Evolutionary conservation across 2,113 vertebrate genomes (phyloP).

Genomic region (Rhagologus leucostigma): DNA sequence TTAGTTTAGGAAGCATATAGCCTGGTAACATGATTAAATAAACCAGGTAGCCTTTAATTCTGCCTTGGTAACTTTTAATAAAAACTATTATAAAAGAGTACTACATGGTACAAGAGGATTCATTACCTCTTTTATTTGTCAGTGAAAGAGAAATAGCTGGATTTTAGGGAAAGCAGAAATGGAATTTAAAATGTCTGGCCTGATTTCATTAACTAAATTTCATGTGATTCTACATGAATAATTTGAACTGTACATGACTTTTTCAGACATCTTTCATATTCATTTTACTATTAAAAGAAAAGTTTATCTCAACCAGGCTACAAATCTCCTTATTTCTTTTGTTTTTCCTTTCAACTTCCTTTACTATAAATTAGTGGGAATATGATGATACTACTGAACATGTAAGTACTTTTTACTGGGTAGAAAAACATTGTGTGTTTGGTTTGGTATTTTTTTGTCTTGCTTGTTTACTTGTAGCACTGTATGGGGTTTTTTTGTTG

Average conservation of each 20-base stretch:
- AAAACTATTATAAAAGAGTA: not conserved
- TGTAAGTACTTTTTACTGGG: constrained; percentile 84
- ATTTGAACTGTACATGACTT: not conserved
- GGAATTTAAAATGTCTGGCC: not conserved
- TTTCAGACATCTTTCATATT: not conserved
- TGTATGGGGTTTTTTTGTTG: not conserved
- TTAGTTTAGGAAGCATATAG: not conserved
- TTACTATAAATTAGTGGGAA: constrained; percentile 91
- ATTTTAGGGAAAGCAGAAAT: not conserved
- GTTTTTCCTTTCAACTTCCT: constrained; percentile 73
- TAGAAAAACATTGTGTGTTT: constrained; percentile 27
- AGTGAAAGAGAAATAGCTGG: not conserved
- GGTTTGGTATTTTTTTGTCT: not conserved
- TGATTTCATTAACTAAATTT: not conserved
- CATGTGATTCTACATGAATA: not conserved
- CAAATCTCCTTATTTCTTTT: constrained; percentile 72
- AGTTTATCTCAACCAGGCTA: constrained; percentile 23
- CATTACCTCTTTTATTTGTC: not conserved
- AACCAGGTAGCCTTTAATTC: not conserved
- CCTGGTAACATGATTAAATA: not conserved
- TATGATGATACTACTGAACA: constrained; percentile 98
- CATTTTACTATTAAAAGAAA: constrained; percentile 26
- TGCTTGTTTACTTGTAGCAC: not conserved
- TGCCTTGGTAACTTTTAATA: not conserved
- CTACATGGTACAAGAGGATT: not conserved